Percentiles rank a stretch among this genome's conserved stretches.
phyloP scores from a whole-genome alignment of 2,797 vertebrate genomes.

The Artibeus lituratus region DNA sequence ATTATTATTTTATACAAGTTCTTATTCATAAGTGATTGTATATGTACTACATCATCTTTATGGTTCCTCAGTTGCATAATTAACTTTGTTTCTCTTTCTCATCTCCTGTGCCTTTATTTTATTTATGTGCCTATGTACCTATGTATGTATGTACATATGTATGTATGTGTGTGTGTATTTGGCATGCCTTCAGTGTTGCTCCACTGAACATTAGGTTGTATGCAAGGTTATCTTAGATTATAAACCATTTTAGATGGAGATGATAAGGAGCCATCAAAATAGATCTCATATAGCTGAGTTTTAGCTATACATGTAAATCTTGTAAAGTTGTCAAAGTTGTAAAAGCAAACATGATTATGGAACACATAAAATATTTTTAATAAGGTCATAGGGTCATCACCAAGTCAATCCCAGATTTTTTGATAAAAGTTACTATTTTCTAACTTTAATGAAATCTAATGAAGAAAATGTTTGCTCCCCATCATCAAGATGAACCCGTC shows the following conservation, averaged over 20 bases:
- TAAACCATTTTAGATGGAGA: background rate
- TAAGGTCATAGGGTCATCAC: too few species aligned
- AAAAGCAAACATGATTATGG: background rate
- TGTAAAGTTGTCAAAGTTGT: background rate
- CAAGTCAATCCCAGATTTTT: background rate
- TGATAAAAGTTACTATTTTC: background rate
- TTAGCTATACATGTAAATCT: too few species aligned
- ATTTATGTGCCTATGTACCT: background rate
- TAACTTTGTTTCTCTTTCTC: background rate
- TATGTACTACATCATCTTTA: background rate
- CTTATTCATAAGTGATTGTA: background rate
- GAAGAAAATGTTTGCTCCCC: background rate
- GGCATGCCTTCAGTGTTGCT: background rate
- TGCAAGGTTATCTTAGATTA: background rate
- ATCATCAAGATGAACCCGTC: background rate
- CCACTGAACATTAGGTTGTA: background rate
- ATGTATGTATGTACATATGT: too few species aligned
- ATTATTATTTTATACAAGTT: background rate
- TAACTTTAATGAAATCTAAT: background rate
- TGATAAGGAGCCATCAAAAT: background rate
- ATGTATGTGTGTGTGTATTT: background rate
- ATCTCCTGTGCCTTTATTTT: background rate
- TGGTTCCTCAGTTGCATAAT: background rate
- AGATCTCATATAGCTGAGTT: background rate
- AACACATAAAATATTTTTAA: background rate